Percentiles rank a stretch among this genome's conserved stretches.
These are phyloP conservation scores for Tiliacea aurago DNA, from an alignment of 2,888 invertebrate species.

Conservation along the genomic window DNA sequence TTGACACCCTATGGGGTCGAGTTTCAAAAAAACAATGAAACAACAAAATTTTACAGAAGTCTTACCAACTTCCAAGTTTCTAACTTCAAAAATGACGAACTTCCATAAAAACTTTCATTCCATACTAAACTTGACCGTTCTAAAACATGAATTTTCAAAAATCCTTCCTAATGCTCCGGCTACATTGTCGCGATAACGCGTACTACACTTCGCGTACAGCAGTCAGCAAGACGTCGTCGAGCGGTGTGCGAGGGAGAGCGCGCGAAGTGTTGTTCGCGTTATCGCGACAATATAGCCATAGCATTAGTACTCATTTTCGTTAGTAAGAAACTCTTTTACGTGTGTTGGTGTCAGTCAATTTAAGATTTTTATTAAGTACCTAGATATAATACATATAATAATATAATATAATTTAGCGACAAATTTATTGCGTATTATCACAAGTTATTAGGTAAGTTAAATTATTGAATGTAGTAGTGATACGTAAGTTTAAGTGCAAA, in stretches of 20 bases:
- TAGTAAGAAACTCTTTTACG: not conserved
- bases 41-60: not conserved
- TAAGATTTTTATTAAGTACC: not conserved
- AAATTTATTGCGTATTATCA: conserved; percentile 37
- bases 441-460: conserved; percentile 15
- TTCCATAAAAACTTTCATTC: not conserved
- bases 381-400: conserved; percentile 5
- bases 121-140: no score
- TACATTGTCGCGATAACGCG: no score
- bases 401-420: conserved; percentile 15
- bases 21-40: not conserved
- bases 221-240: no score
- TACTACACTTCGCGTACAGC: no score
- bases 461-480: conserved; percentile 40
- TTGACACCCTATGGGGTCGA: not conserved
- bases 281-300: no score
- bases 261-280: no score
- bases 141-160: not conserved
- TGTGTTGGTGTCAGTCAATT: no score
- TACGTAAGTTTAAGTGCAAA: not conserved
- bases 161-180: not conserved
- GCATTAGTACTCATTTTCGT: no score
- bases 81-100: not conserved
- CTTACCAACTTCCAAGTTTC: not conserved
- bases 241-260: no score